Base-by-base conservation (phyloP, 2,113 vertebrate genomes). In the Vidua macroura region DNA sequence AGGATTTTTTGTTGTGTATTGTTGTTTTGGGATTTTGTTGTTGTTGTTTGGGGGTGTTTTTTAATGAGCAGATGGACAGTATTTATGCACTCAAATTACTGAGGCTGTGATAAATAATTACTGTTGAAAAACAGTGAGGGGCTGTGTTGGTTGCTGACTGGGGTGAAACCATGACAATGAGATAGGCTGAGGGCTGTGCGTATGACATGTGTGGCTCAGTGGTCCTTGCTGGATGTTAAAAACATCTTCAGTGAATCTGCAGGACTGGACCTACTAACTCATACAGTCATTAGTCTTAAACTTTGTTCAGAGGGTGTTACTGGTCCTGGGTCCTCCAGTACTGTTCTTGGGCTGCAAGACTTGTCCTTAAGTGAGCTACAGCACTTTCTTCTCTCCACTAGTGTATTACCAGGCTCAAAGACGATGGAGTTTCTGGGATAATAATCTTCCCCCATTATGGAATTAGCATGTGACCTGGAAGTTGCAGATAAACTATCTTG, bases 111-210 rank as follows among this genome's bases (percentile, higher is more conserved):
- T 68, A 79, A 84, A 63, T 25, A 13, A 62, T 67, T 55, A 15
- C 27, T 66, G 10, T 55, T 91, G 46, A 51, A 69, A 90, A 70
- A 5, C 10, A 46, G 48, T 25, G 20, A 86, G 12, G 1, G 2
- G 6, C 52, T 72, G 1, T 51, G 58, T 51, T 75, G 24, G 15
- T 20, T 51, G 43, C 58, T 7, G 3, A 5, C 12, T 4, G 0
- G 21, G 24, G 7, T 55, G 64, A 59, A 92, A 31, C 33, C 24
- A n/a, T 0, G 0, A 6, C 22, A 44, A 5, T 18, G 24, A 24
- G 15, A 48, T 24, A 48, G 15, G 41, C 39, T 70, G 76, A 63
- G 13, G 11, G 82, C 52, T 17, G 35, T 78, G 27, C 41, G 35
- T 28, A 28, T 63, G 60, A 67, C 2, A 0, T 64, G 7, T 6